Base-by-base conservation (phyloP, 2,113 vertebrate genomes). In the Prietella phreatophila region DNA sequence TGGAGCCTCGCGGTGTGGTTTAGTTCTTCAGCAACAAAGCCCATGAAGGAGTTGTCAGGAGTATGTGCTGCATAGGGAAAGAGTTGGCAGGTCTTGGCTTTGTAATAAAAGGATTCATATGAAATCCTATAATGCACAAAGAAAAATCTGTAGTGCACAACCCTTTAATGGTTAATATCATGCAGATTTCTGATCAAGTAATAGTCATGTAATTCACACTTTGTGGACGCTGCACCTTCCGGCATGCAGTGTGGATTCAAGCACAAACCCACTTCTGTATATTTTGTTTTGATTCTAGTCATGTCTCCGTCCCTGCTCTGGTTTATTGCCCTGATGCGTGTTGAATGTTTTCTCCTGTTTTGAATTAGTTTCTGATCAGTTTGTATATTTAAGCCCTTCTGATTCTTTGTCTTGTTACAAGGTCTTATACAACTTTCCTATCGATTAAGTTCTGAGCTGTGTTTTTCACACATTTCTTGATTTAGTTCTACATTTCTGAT, bases 21-120 rank as follows among this genome's bases (percentile, higher is more conserved):
- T 92, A 99, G 96, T 94, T 98, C 97, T 94, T 99, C 98, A 0
- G 97, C 96, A 93, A 98, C 98, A 5, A 99, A 99, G 88, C 98
- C 98, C 98, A 99, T 99, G 92, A 99, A 99, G 89, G 98, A 99
- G 95, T 99, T 99, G 93, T 99, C 98, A 0, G 98, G 98, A 39
- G 98, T 99, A 93, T 99, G 98, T 88, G 98, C 98, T 99, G 94
- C 58, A 85, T 90, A 84, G 89, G 58, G 33, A 82, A 61, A 17
- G 19, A 81, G 7, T 27, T 8, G 55, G 8, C 7, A 55, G 25
- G 9, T 53, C 2, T 79, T 55, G 33, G 25, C 17, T 76, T 76
- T 39, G 9, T 47, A 42, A 4, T 47, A 27, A 50, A 78, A 50
- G 0, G 75, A 53, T 79, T 79, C 53, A 19, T 60, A 36, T 55